These are phyloP conservation scores for Aleadryas rufinucha DNA, from an alignment of 2,113 vertebrate genomes.

Conservation along the genomic window DNA sequence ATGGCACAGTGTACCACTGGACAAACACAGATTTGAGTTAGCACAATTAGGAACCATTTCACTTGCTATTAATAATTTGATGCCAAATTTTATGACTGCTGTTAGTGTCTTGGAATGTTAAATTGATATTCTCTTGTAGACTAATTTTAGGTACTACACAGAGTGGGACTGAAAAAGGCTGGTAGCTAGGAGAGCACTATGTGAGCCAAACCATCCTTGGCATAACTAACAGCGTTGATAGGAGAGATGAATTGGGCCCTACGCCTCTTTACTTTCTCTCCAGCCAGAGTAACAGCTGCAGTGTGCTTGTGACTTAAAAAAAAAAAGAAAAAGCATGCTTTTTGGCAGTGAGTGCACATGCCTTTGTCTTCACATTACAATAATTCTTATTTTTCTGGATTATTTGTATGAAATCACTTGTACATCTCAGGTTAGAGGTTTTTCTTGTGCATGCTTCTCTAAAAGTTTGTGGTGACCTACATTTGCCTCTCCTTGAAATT, in stretches of 20 bases:
- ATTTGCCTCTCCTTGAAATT: neutral
- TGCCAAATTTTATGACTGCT: neutral
- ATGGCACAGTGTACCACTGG: neutral
- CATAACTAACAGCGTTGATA: conserved; percentile 29
- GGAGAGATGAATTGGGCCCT: conserved; percentile 36
- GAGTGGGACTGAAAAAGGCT: neutral
- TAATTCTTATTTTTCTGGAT: neutral
- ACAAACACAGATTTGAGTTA: neutral
- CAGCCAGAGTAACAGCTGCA: conserved; percentile 65
- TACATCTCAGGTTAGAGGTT: neutral
- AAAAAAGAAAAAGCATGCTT: neutral
- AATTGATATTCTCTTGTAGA: neutral
- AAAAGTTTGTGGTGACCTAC: neutral
- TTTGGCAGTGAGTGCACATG: neutral
- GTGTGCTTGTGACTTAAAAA: neutral
- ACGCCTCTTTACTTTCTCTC: conserved; percentile 27
- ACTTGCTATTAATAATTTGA: neutral
- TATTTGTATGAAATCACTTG: neutral
- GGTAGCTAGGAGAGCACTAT: conserved; percentile 18
- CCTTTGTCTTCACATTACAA: neutral
- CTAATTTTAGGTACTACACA: neutral
- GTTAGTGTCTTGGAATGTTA: neutral
- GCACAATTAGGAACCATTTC: neutral
- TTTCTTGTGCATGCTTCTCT: neutral
- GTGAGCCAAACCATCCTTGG: conserved; percentile 13